Evolutionary conservation across 2,113 vertebrate genomes (phyloP), one percentile per base, ranked within the genome.

Genomic region (Bettongia penicillata): DNA sequence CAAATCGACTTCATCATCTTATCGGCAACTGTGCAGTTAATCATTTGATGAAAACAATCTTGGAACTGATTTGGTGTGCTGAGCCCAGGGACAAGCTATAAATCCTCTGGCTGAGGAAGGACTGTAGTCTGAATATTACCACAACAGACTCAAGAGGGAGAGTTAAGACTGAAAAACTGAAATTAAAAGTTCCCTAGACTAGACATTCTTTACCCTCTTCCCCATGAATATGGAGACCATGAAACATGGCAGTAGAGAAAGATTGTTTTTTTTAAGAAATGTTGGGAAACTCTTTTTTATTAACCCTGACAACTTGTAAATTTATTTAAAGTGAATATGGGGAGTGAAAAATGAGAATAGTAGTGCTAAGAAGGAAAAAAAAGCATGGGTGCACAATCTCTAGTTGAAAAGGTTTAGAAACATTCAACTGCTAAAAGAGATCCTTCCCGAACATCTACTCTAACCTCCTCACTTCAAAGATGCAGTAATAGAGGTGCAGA

Each of bases 1-100:
- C 95, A 92, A 98, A 95, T 77, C 90, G 51, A 49, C 16, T 55
- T 95, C 37, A 91, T 91, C 96, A 94, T 97, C 95, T 92, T 96
- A 95, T 94, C 84, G 19, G 91, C 96, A 97, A 97, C 95, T 94
- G 92, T 57, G 51, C 89, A 77, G 90, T 96, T 94, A 89, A 28
- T 93, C 28, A 94, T 89, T 95, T 51, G 53, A 94, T 77, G 93
- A 94, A 97, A 97, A 92, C 28, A 12, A 10, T 97, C 93, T 97
- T 92, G 95, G 53, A 91, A 96, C 28, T 57, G 28, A 93, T 95
- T 94, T 97, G 91, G 94, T 97, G 53, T 53, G 37, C 0, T 0
- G 52, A 6, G 93, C 61, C 61, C 89, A 53, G 23, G 93, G 89
- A 37, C 19, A 91, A 51, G n/a, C 43, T 47, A 25, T 92, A 43